Evolutionary conservation across 2,888 invertebrate genomes (phyloP).

Genomic region (Andrena marginata): DNA sequence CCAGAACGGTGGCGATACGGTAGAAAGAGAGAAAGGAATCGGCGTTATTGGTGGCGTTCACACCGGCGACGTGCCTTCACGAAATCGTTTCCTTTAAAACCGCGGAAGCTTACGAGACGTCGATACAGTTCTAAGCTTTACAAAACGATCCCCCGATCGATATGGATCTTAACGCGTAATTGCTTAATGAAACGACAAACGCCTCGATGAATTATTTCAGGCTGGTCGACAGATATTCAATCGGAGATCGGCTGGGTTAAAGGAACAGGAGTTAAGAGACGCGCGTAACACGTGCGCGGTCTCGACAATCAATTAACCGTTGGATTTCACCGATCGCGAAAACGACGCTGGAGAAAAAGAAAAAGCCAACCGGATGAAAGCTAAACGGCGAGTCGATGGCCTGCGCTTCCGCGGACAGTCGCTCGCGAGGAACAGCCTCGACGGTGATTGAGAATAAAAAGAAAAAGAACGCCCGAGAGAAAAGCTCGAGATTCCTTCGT

Average conservation of each 20-base stretch:
- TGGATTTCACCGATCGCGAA: slow-evolving; percentile 64
- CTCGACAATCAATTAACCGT: slow-evolving; percentile 48
- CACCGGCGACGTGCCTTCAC: slow-evolving; percentile 44
- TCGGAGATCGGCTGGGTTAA: slow-evolving; percentile 21
- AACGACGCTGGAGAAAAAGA: slow-evolving; percentile 51
- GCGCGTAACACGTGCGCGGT: slow-evolving; percentile 41
- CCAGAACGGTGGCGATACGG: slow-evolving; percentile 62
- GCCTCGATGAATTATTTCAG: not conserved
- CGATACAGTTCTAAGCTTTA: too few species aligned
- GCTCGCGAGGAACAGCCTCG: not conserved
- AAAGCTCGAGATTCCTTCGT: too few species aligned
- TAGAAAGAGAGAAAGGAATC: slow-evolving; percentile 74
- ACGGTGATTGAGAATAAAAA: too few species aligned
- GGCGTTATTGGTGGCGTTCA: slow-evolving; percentile 69
- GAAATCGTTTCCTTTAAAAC: not conserved
- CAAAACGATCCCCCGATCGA: too few species aligned
- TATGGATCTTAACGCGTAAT: not conserved
- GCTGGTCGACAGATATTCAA: slow-evolving; percentile 23
- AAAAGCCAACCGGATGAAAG: slow-evolving; percentile 64
- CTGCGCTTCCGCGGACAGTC: slow-evolving; percentile 55
- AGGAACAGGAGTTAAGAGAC: slow-evolving; percentile 6
- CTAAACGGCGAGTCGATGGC: slow-evolving; percentile 60
- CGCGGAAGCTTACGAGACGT: not conserved
- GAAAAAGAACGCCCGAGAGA: too few species aligned
- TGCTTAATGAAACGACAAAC: not conserved